Conservation (phyloP, 1,140 invertebrate genomes). For the Micrasema longulum region DNA sequence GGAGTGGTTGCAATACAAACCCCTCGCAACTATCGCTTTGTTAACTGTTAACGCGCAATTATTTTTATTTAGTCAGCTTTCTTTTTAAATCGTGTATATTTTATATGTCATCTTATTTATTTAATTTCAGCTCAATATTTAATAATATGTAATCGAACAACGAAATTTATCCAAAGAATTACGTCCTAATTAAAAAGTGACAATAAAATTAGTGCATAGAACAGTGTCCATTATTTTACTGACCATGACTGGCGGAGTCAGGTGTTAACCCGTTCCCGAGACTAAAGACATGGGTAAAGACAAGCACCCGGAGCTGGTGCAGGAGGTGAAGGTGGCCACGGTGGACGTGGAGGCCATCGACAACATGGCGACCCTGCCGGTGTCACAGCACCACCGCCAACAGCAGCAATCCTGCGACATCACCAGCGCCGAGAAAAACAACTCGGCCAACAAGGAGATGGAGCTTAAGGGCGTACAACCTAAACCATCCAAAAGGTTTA, state of each 20-base stretch:
- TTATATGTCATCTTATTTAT: not conserved
- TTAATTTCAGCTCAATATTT: constrained; percentile 28
- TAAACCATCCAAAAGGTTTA: constrained; percentile 82
- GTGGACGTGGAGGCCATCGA: constrained; percentile 84
- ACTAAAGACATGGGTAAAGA: constrained; percentile 63
- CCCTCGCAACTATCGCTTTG: constrained; percentile 1
- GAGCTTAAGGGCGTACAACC: constrained; percentile 86
- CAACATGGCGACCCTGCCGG: constrained; percentile 87
- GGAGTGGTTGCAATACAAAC: constrained; percentile 17
- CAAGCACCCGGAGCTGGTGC: constrained; percentile 70
- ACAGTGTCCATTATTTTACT: constrained; percentile 3
- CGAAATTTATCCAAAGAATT: constrained; percentile 12
- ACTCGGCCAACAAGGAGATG: constrained; percentile 87
- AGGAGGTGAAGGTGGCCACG: constrained; percentile 87
- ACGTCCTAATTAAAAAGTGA: constrained; percentile 25
- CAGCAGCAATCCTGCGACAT: constrained; percentile 73
- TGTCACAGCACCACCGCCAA: constrained; percentile 74
- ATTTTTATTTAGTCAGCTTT: not conserved
- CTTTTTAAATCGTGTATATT: not conserved
- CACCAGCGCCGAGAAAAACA: constrained; percentile 82
- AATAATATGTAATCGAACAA: constrained; percentile 28
- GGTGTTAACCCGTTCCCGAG: not conserved
- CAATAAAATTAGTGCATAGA: constrained; percentile 14
- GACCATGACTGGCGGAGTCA: not conserved
- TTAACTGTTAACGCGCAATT: constrained; percentile 15